Base-by-base conservation (phyloP, 1,140 invertebrate genomes). In the Oryctes rhinoceros region DNA sequence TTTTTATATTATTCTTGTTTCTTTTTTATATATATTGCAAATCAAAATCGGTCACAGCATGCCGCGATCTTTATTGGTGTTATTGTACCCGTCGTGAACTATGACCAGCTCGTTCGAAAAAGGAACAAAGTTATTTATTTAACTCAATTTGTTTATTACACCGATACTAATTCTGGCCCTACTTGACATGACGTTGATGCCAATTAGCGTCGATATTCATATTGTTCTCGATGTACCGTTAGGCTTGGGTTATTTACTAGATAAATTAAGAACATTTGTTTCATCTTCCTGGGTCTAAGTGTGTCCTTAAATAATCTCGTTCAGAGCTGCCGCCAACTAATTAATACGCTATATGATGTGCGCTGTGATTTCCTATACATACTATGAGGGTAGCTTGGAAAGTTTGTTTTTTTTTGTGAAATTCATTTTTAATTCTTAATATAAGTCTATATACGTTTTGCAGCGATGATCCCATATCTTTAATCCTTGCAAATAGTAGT, bases 111-210 rank as follows among this genome's bases (percentile, higher is more conserved):
- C 15, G 18, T 59, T 59, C n/a, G 15, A 59, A 59, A 59, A n/a
- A 59, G 53, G 53, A 59, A 59, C 15, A 59, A 59, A 59, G 53
- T 59, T n/a, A 18, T 59, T 59, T 59, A 59, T 59, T 59, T 59
- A 59, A 59, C 53, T 59, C 53, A 59, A 59, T 59, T 59, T 59
- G n/a, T 59, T 59, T 59, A 59, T n/a, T 59, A n/a, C 18, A n/a
- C 13, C 15, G 15, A 59, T 18, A n/a, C 53, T 18, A 59, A 59
- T 59, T 59, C 53, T 1, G 53, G 18, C 53, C 53, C 53, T 59
- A n/a, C 53, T n/a, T 18, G 53, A 18, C 18, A 18, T n/a, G 15
- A 59, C 18, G n/a, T 4, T 59, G 18, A 59, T 59, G 18, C 15
- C 15, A 18, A 59, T 59, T 59, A 59, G n/a, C 18, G 15, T n/a